A percentile compares a stretch with the other conserved stretches of the same genome.
These are phyloP conservation scores for Rhyacophila evoluta DNA, from an alignment of 2,888 invertebrate species.

Conservation along the genomic window DNA sequence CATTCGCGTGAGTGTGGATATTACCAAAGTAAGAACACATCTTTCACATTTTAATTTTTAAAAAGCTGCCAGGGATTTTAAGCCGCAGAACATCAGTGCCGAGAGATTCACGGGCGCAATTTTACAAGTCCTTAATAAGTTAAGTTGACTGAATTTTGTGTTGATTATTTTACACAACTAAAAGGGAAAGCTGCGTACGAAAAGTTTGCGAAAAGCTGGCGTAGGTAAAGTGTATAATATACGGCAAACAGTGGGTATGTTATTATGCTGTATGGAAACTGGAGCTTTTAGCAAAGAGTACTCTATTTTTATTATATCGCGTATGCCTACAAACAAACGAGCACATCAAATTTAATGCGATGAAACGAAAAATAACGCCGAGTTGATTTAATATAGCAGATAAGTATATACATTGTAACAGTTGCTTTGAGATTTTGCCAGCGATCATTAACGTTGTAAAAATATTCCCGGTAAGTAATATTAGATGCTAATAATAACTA, in stretches of 20 bases:
- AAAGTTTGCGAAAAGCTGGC: too few relatives aligned
- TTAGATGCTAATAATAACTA: not conserved
- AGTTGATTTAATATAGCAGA: not conserved
- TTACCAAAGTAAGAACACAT: too few relatives aligned
- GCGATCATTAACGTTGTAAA: not conserved
- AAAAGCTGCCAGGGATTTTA: too few relatives aligned
- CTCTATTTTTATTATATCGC: slow-evolving; percentile 8
- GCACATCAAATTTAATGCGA: not conserved
- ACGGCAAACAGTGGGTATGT: not conserved
- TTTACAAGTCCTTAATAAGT: too few relatives aligned
- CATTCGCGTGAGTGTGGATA: too few relatives aligned
- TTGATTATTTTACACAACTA: too few relatives aligned
- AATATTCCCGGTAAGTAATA: not conserved
- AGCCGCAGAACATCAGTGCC: too few relatives aligned
- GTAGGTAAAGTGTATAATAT: not conserved
- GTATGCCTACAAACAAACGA: not conserved
- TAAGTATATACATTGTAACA: not conserved
- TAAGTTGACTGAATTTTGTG: too few relatives aligned
- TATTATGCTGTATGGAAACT: not conserved
- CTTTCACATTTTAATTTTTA: too few relatives aligned
- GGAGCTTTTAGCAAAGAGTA: not conserved
- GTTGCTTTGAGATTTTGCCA: not conserved
- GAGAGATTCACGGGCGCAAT: too few relatives aligned
- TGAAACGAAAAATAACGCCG: not conserved
- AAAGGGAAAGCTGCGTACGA: too few relatives aligned